Percentiles rank a stretch among this genome's conserved stretches.
phyloP scores from a whole-genome alignment of 2,113 vertebrate genomes.

The Turnix velox region DNA sequence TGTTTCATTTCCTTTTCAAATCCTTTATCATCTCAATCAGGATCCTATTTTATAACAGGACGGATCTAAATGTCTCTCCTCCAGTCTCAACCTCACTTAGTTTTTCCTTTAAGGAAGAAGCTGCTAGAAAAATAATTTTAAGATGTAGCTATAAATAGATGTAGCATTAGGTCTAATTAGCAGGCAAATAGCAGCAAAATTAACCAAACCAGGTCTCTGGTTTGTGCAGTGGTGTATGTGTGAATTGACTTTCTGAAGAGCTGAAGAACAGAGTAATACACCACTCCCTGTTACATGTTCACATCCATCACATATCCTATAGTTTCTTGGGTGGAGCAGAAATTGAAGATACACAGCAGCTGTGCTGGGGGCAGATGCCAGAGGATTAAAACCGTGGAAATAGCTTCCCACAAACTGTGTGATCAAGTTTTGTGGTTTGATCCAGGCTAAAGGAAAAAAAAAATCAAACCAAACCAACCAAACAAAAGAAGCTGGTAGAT shows the following conservation, averaged over 20 bases:
- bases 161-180: not conserved
- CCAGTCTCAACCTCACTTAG: not conserved
- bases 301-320: accelerated
- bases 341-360: not conserved
- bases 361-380: not conserved
- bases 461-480: no score
- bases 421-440: not conserved
- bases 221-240: not conserved
- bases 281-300: not conserved
- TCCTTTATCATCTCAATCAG: conserved; percentile 7
- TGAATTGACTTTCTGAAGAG: not conserved
- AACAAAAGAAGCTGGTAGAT: not conserved
- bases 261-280: not conserved
- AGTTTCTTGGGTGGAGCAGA: not conserved
- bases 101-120: not conserved
- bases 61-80: not conserved
- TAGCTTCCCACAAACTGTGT: not conserved
- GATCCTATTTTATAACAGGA: not conserved
- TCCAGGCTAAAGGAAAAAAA: not conserved
- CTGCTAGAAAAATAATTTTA: not conserved
- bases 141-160: not conserved
- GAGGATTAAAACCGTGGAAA: not conserved
- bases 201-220: not conserved
- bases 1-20: conserved; percentile 66
- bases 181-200: not conserved